These are phyloP conservation scores for Limulus polyphemus DNA, from an alignment of 2,888 invertebrate genomes.

Conservation along the genomic window DNA sequence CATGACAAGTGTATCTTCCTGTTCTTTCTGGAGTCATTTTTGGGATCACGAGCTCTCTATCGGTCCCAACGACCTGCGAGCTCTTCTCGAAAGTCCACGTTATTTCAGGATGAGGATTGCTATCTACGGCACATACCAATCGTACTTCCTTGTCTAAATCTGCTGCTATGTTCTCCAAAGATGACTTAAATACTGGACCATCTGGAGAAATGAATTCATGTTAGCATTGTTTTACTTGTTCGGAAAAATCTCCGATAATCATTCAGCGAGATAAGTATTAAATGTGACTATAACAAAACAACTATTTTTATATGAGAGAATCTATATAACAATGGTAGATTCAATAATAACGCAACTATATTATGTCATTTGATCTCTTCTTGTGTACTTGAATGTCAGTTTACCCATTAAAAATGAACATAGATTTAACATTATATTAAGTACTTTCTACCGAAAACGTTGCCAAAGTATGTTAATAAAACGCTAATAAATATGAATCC, in stretches of 20 bases:
- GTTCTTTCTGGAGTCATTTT: slow-evolving; percentile 59
- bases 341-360: too few relatives aligned
- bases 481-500: too few relatives aligned
- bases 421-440: too few relatives aligned
- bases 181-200: slow-evolving; percentile 19
- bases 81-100: slow-evolving; percentile 76
- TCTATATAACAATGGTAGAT: too few relatives aligned
- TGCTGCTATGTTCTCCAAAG: slow-evolving; percentile 39
- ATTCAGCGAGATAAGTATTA: too few relatives aligned
- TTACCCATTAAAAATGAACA: too few relatives aligned
- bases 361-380: too few relatives aligned
- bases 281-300: not conserved
- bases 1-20: slow-evolving; percentile 79
- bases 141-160: slow-evolving; percentile 67
- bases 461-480: too few relatives aligned
- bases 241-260: not conserved
- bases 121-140: slow-evolving; percentile 74
- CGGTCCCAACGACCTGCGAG: slow-evolving; percentile 45
- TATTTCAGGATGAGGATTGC: slow-evolving; percentile 77
- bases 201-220: slow-evolving; percentile 2
- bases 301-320: not conserved
- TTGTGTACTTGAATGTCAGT: too few relatives aligned
- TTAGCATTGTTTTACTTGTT: not conserved
- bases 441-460: too few relatives aligned
- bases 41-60: slow-evolving; percentile 58